Evolutionary conservation across 2,113 vertebrate genomes (phyloP).

Genomic region (Alligator mississippiensis): DNA sequence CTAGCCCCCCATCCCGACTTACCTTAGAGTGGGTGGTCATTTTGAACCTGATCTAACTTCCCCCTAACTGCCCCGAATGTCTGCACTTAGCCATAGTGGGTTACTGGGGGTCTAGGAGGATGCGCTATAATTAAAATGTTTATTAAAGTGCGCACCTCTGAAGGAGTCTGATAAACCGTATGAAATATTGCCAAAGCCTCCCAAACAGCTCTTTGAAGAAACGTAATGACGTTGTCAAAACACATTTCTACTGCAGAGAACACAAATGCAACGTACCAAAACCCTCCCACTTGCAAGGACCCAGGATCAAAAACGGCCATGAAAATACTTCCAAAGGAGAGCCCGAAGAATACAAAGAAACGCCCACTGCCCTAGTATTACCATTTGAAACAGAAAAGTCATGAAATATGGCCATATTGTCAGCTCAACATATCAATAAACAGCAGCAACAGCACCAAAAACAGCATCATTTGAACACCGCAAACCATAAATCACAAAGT

Average conservation of each 20-base stretch:
- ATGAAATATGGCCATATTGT: fast-evolving
- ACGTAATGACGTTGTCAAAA: neutral
- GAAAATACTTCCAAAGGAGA: neutral
- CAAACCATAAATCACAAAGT: neutral
- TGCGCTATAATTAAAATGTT: neutral
- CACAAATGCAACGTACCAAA: neutral
- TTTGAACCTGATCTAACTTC: too few relatives aligned
- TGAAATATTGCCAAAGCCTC: neutral
- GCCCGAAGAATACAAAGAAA: neutral
- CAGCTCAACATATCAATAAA: neutral
- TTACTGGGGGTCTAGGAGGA: neutral
- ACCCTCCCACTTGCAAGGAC: neutral
- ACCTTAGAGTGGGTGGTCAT: too few relatives aligned
- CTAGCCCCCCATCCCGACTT: too few relatives aligned
- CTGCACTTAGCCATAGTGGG: neutral
- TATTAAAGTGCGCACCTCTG: fast-evolving
- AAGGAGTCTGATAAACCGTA: fast-evolving
- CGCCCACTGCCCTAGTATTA: neutral
- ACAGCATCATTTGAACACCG: neutral
- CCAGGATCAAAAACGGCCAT: neutral
- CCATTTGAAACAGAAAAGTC: neutral
- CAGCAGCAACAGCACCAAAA: neutral
- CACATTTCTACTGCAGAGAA: neutral
- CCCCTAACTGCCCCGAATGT: neutral
- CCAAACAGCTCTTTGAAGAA: neutral